Conservation (phyloP, 2,797 vertebrate genomes). For the Rhinogobio ventralis region DNA sequence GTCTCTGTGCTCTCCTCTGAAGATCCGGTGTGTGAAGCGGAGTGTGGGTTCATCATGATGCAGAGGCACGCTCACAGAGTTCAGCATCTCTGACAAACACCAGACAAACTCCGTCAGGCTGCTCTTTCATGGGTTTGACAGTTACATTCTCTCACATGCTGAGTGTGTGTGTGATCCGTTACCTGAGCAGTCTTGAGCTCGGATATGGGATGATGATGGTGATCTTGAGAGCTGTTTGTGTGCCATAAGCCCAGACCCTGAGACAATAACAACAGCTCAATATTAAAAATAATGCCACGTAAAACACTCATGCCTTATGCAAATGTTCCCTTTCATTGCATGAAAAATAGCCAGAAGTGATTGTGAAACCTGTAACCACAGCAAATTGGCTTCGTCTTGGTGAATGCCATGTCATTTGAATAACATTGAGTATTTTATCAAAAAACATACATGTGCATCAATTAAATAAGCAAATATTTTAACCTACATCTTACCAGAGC, state of each 20-base stretch:
- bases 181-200: slow-evolving; percentile 62
- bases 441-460: not conserved
- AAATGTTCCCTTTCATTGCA: not conserved
- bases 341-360: accelerated
- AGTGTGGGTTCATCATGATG: slow-evolving; percentile 20
- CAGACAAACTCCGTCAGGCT: not conserved
- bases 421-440: too few relatives aligned
- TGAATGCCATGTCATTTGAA: too few relatives aligned
- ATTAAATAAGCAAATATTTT: not conserved
- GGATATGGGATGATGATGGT: not conserved
- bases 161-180: slow-evolving; percentile 4
- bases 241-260: slow-evolving; percentile 62
- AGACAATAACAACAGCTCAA: not conserved
- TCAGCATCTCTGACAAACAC: slow-evolving; percentile 52
- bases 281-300: not conserved
- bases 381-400: too few relatives aligned
- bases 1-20: slow-evolving; percentile 53
- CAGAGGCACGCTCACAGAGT: slow-evolving; percentile 20
- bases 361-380: not conserved
- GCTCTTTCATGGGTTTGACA: not conserved
- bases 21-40: slow-evolving; percentile 59
- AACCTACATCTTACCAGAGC: not conserved
- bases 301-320: too few relatives aligned
- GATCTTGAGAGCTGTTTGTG: slow-evolving; percentile 56
- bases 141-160: not conserved